A percentile compares a stretch with the other conserved stretches of the same genome.
These are phyloP conservation scores for Intellagama lesueurii DNA, from an alignment of 2,797 vertebrate species.

Conservation along the genomic window DNA sequence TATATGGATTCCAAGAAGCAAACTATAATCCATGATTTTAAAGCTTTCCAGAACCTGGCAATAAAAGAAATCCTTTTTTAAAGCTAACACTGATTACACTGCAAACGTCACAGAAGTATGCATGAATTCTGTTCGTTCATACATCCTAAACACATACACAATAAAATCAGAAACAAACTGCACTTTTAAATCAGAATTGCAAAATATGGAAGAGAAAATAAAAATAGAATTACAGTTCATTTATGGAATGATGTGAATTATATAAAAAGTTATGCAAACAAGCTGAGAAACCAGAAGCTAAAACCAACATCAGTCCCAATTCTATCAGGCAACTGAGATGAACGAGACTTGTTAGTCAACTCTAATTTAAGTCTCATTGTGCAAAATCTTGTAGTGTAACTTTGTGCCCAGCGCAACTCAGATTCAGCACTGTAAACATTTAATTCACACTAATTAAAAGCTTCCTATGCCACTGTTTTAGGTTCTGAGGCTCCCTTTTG, in stretches of 20 bases:
- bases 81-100: neutral
- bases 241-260: neutral
- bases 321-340: too few relatives aligned
- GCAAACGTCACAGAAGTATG: slow-evolving; percentile 11
- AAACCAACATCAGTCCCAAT: too few relatives aligned
- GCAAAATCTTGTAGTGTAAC: too few relatives aligned
- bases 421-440: too few relatives aligned
- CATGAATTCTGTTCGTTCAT: neutral
- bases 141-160: neutral
- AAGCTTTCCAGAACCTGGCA: slow-evolving; percentile 95
- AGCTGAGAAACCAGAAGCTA: neutral
- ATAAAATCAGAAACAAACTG: neutral
- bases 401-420: too few relatives aligned
- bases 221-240: neutral
- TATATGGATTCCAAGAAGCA: slow-evolving; percentile 93
- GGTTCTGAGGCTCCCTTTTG: too few relatives aligned
- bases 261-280: neutral
- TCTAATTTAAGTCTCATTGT: too few relatives aligned
- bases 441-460: too few relatives aligned
- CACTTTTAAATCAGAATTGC: neutral
- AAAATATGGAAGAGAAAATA: neutral
- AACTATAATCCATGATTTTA: slow-evolving; percentile 99
- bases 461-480: too few relatives aligned
- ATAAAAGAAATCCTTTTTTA: slow-evolving; percentile 22
- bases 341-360: too few relatives aligned